Evolutionary conservation across 2,888 invertebrate species (phyloP).

Genomic region (Elegia similella): DNA sequence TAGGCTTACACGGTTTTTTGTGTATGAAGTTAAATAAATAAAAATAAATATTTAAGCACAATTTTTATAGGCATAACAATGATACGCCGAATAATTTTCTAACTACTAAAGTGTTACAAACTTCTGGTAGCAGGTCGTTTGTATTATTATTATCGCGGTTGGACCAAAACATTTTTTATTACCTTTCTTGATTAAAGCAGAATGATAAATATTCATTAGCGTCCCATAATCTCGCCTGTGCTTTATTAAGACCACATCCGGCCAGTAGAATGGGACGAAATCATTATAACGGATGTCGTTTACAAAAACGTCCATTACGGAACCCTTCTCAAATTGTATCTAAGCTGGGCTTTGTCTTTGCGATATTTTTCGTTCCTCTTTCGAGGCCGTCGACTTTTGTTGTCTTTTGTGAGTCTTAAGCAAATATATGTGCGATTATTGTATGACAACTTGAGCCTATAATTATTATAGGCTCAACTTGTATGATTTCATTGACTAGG

Average conservation of each 20-base stretch:
- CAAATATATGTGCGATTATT: conserved; percentile 20
- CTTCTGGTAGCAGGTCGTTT: no score
- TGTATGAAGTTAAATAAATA: no score
- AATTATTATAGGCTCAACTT: no score
- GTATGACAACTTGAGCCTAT: no score
- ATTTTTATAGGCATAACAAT: no score
- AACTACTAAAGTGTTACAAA: no score
- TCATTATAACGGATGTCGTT: conserved; percentile 51
- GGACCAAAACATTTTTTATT: background rate
- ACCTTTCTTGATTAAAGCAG: background rate
- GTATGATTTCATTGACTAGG: no score
- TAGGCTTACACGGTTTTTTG: no score
- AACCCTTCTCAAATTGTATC: conserved; percentile 59
- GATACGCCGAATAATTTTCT: no score
- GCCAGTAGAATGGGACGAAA: conserved; percentile 38
- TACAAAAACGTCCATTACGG: conserved; percentile 60
- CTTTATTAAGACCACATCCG: conserved; percentile 35
- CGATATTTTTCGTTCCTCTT: conserved; percentile 36
- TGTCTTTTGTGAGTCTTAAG: conserved; percentile 26
- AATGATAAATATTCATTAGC: conserved; percentile 18
- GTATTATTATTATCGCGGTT: no score
- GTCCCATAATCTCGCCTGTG: conserved; percentile 27
- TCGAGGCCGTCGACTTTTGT: conserved; percentile 30
- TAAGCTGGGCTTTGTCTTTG: conserved; percentile 49
- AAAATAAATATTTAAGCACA: no score